Conservation (phyloP, 2,797 vertebrate species). For the Coendou prehensilis region DNA sequence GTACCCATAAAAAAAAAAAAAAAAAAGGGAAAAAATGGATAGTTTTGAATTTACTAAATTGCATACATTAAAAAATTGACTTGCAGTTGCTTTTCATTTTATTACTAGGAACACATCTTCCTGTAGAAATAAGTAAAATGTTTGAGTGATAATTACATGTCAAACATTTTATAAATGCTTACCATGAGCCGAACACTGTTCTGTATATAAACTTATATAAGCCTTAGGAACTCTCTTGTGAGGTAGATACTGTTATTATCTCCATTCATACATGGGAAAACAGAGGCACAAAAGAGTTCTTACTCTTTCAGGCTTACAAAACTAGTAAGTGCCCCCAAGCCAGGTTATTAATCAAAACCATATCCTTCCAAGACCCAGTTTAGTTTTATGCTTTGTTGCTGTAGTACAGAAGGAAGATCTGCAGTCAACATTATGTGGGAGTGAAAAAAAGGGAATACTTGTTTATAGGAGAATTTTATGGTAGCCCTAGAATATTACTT, state of each 20-base stretch:
- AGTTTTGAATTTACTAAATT: slow-evolving; percentile 15
- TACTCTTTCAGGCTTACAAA: neutral
- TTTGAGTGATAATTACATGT: slow-evolving; percentile 10
- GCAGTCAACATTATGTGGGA: neutral
- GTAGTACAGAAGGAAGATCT: neutral
- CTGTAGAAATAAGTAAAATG: neutral
- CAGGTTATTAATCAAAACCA: neutral
- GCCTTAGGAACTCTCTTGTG: neutral
- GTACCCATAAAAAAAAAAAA: neutral
- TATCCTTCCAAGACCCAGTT: neutral
- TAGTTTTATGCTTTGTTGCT: neutral
- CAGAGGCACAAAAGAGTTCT: neutral
- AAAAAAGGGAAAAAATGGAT: neutral
- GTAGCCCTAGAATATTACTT: neutral
- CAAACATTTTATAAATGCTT: neutral
- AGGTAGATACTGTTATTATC: neutral
- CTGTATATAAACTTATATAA: neutral
- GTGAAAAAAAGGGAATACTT: neutral
- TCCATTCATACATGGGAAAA: neutral
- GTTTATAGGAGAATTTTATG: neutral
- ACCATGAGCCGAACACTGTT: neutral
- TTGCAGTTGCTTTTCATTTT: slow-evolving; percentile 18
- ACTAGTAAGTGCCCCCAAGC: neutral
- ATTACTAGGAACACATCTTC: neutral
- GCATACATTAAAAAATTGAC: neutral